phyloP scores from a whole-genome alignment of 1,140 invertebrate genomes.

The Stenopsyche tienmushanensis region DNA sequence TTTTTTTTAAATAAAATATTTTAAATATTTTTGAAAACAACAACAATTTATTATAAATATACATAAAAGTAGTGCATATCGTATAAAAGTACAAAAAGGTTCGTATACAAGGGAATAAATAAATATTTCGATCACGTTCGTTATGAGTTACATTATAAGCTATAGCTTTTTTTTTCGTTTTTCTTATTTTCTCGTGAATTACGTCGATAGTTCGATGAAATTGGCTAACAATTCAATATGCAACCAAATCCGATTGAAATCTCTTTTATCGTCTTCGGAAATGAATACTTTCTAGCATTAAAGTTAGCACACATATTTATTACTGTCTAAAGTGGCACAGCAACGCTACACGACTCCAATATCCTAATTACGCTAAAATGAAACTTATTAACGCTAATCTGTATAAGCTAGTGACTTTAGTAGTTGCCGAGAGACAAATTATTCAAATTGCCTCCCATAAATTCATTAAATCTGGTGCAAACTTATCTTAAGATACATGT shows the following conservation, averaged over 20 bases:
- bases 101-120: slow-evolving; percentile 16
- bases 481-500: background rate
- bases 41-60: slow-evolving; percentile 21
- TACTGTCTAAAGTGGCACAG: slow-evolving; percentile 31
- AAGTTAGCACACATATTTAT: slow-evolving; percentile 11
- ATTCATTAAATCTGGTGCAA: background rate
- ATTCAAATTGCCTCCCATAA: background rate
- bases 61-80: slow-evolving; percentile 9
- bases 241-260: background rate
- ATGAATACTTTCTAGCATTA: slow-evolving; percentile 11
- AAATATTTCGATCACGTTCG: background rate
- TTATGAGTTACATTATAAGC: background rate
- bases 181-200: background rate
- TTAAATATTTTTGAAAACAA: slow-evolving; percentile 14
- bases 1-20: slow-evolving; percentile 12
- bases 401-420: slow-evolving; percentile 34
- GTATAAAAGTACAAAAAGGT: background rate
- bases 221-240: background rate
- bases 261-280: background rate
- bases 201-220: background rate
- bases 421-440: slow-evolving; percentile 1
- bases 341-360: slow-evolving; percentile 16
- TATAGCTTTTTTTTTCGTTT: background rate
- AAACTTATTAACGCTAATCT: slow-evolving; percentile 20
- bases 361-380: slow-evolving; percentile 22